A percentile compares a stretch with the other conserved stretches of the same genome.
phyloP scores from a whole-genome alignment of 2,888 invertebrate genomes.

The Odontomyia ornata region DNA sequence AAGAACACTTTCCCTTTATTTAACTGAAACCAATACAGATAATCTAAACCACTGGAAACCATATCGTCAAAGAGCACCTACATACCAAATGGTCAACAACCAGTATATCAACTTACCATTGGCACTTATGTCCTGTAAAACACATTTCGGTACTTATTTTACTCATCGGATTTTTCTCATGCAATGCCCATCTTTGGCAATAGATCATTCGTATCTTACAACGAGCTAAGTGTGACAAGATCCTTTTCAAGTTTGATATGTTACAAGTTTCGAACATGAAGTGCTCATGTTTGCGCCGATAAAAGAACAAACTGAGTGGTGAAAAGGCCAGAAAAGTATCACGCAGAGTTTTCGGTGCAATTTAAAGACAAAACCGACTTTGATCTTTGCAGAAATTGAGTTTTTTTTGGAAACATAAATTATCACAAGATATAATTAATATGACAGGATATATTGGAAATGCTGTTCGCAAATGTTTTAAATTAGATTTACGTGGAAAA shows the following conservation, averaged over 20 bases:
- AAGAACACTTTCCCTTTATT: not conserved
- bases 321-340: conserved; percentile 42
- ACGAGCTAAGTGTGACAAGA: not conserved
- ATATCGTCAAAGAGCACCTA: not conserved
- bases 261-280: conserved; percentile 4
- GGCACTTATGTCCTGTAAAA: not conserved
- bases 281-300: conserved; percentile 37
- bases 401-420: conserved; percentile 11
- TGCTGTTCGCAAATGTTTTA: not conserved
- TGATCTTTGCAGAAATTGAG: conserved; percentile 31
- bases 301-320: conserved; percentile 24
- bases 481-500: not conserved
- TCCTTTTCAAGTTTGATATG: conserved; percentile 19
- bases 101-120: conserved; percentile 26
- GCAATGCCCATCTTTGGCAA: not conserved
- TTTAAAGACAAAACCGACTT: conserved; percentile 21
- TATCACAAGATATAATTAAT: not conserved
- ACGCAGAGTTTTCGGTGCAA: conserved; percentile 38
- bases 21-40: not conserved
- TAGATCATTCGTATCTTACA: conserved; percentile 32
- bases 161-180: not conserved
- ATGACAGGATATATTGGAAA: not conserved
- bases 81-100: conserved; percentile 22
- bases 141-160: conserved; percentile 34
- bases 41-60: not conserved